Evolutionary conservation across 2,888 invertebrate species (phyloP).

Genomic region (Philhelius pedissequus): DNA sequence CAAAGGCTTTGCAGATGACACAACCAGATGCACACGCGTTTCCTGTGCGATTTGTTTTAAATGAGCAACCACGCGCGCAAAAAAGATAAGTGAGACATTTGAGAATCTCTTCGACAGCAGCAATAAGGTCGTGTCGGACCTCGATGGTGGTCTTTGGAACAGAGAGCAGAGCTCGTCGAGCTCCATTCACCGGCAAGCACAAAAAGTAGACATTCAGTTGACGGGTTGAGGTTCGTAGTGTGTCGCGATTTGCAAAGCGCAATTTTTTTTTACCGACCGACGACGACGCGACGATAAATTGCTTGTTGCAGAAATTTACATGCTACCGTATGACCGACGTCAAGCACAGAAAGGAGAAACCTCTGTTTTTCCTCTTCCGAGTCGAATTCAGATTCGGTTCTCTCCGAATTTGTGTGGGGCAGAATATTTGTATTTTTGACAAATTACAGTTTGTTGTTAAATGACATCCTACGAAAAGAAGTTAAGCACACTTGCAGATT

Average conservation of each 20-base stretch:
- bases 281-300: conserved; percentile 55
- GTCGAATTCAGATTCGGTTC: conserved; percentile 20
- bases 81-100: conserved; percentile 67
- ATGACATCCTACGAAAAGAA: conserved; percentile 32
- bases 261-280: no score
- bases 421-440: conserved; percentile 45
- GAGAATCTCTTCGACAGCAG: conserved; percentile 53
- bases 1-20: not conserved
- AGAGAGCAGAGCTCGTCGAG: no score
- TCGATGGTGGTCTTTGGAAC: conserved; percentile 53
- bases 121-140: conserved; percentile 50
- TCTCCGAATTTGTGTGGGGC: conserved; percentile 32
- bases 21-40: conserved; percentile 49
- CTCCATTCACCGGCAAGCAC: not conserved
- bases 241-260: conserved; percentile 49
- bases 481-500: not conserved
- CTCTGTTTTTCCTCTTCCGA: not conserved
- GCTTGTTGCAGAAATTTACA: conserved; percentile 59
- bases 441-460: conserved; percentile 57
- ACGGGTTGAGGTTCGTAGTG: conserved; percentile 4
- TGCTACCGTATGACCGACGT: conserved; percentile 59
- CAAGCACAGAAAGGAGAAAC: not conserved
- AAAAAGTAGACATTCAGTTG: not conserved
- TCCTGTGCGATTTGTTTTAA: conserved; percentile 38
- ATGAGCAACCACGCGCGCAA: conserved; percentile 53